Base-by-base conservation (phyloP, 2,113 vertebrate genomes). In the Triplophysa siluroides region DNA sequence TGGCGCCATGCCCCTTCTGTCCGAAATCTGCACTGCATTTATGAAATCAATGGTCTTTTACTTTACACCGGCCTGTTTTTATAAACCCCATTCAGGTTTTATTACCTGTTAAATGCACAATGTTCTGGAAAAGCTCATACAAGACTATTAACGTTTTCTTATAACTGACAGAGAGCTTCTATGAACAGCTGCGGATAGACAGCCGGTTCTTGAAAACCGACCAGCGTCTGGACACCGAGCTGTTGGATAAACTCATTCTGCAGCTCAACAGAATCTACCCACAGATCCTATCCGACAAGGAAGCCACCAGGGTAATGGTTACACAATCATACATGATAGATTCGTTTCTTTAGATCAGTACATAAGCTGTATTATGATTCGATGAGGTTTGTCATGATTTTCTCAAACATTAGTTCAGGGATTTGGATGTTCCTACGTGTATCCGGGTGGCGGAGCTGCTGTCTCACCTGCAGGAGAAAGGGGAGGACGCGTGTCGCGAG, bases 191-290 rank as follows among this genome's bases (percentile, higher is more conserved):
- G 84, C 89, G 86, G 13, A 92, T 94, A 81, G 98, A 99, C 92
- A 89, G 87, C 1, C 86, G 88, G 70, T 98, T 95, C 88, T 93
- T 99, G 68, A 93, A 85, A 16, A 89, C 89, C 68, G 94, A 92
- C 0, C 90, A 88, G 19, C 89, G 91, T 70, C 86, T 99, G 86
- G 96, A 94, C 54, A 96, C 96, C 5, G 95, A 96, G 74, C 91
- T 95, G 81, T 92, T 97, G 62, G 98, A 99, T 87, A 98, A 93
- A 91, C 92, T 99, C 54, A 91, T 98, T 79, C 92, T 99, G 65
- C 98, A 99, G 90, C 94, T 99, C 52, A 99, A 98, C 86, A 93
- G 98, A 83, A 97, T 98, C 90, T 95, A 98, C 85, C 98, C 98
- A 0, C 98, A 99, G 89, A 94, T 99, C 83, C 96, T 99, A 74